Conservation (phyloP, 2,113 vertebrate species). For the Ctenomys sociabilis region DNA sequence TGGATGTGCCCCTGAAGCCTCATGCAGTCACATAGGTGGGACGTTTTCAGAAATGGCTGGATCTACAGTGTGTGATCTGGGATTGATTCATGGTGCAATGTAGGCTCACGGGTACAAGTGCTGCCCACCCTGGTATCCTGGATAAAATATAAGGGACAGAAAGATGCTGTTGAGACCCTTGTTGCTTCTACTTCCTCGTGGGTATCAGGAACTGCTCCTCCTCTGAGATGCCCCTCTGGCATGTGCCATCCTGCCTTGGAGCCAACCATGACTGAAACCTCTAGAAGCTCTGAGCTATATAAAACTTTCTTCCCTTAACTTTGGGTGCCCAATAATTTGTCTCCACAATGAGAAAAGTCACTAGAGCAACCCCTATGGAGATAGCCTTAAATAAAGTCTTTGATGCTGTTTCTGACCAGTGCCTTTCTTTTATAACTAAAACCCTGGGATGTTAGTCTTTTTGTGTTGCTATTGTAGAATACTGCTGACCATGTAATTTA, state of each 20-base stretch:
- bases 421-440: not conserved
- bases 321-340: not conserved
- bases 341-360: not conserved
- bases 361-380: not conserved
- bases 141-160: not conserved
- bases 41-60: not conserved
- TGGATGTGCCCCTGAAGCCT: not conserved
- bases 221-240: not conserved
- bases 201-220: not conserved
- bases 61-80: not conserved
- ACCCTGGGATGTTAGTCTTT: not conserved
- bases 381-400: not conserved
- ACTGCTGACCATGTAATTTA: not conserved
- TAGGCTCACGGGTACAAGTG: not conserved
- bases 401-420: not conserved
- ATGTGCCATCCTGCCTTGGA: not conserved
- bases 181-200: not conserved
- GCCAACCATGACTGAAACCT: not conserved
- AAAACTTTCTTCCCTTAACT: not conserved
- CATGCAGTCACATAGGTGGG: not conserved
- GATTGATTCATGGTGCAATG: not conserved
- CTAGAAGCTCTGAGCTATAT: not conserved
- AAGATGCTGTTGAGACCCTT: not conserved
- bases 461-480: not conserved
- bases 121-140: not conserved